Percentiles rank a stretch among this genome's conserved stretches.
Conservation (phyloP, 2,797 vertebrate genomes). For the Spatula clypeata region DNA sequence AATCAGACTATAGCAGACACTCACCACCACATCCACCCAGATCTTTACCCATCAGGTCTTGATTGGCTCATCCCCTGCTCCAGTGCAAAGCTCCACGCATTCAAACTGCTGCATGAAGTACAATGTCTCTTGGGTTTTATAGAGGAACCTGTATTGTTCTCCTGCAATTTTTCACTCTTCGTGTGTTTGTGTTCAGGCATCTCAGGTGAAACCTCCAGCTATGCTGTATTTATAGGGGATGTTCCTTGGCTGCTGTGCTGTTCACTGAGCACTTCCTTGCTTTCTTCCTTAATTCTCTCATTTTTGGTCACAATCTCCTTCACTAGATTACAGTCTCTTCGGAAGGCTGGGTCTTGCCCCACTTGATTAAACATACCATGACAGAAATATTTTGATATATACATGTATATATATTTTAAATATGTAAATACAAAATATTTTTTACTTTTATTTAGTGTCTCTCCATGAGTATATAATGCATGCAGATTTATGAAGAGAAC, state of each 20-base stretch:
- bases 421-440: not conserved
- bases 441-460: not conserved
- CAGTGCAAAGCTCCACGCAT: not conserved
- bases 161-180: accelerated
- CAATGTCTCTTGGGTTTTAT: not conserved
- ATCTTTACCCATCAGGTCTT: not conserved
- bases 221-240: accelerated
- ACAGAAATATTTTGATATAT: not conserved
- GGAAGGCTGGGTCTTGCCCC: not conserved
- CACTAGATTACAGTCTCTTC: not conserved
- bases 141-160: not conserved
- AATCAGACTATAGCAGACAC: not conserved
- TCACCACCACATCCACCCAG: not conserved
- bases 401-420: not conserved
- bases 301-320: not conserved
- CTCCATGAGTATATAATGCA: not conserved
- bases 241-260: not conserved
- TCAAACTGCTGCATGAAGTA: not conserved
- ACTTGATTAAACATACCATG: not conserved
- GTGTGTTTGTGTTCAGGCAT: not conserved
- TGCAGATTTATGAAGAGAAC: not conserved
- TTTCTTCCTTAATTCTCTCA: not conserved
- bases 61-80: not conserved
- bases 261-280: accelerated
- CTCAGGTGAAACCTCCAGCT: accelerated